Base-by-base conservation (phyloP, 2,113 vertebrate species). In the Leptocoma aspasia region DNA sequence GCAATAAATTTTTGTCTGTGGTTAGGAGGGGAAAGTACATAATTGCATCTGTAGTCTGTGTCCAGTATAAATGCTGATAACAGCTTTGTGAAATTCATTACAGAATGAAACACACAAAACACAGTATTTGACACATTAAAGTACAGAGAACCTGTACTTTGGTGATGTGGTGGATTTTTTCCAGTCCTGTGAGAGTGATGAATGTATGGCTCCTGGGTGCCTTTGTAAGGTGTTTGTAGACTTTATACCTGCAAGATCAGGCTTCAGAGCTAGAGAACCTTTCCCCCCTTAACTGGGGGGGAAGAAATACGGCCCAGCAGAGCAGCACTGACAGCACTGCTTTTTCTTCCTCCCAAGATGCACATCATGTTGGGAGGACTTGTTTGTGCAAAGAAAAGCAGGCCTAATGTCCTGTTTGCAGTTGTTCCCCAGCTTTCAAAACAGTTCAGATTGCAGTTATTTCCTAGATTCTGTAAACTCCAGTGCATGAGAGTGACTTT, bases 391-490 rank as follows among this genome's bases (percentile, higher is more conserved):
- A n/a, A 85, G 41, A 49, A 82, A 50, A 49, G 30, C 37, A 60
- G 64, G 23, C 42, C 50, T 77, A 47, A 9, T 80, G 44, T 64
- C 52, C 42, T 78, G 47, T 73, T 90, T 89, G 52, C 33, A 64
- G 33, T 63, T 95, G 27, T 66, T 91, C 24, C 47, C 31, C 47
- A 68, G 72, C 76, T 89, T 83, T 86, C 71, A 33, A 78, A 94
- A 64, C 52, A 66, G 39, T 71, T 88, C 56, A 52, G 35, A 57
- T 44, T 82, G 76, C 88, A 92, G n/a, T 70, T 86, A 49, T 73
- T 96, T 92, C 68, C 66, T 93, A 77, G 81, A 24, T 94, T 88
- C 85, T 81, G 23, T 69, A 60, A 92, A 90, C 42, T 80, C 63
- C 44, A 53, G 68, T 35, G 22, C 42, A 49, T 37, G 37, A 35